phyloP scores from a whole-genome alignment of 2,888 invertebrate genomes.

The Diplolepis rosae region DNA sequence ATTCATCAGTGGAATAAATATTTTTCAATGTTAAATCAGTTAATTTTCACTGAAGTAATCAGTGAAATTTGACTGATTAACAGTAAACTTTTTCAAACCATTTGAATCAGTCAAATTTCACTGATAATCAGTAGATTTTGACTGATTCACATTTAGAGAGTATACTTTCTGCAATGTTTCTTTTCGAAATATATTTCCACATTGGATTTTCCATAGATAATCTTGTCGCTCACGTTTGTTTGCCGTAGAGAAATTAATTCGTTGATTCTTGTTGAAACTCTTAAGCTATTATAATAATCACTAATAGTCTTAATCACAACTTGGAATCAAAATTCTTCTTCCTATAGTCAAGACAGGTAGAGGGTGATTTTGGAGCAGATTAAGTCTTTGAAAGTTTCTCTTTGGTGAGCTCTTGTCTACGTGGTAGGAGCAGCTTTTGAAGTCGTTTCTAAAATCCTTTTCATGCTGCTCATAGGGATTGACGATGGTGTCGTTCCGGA shows the following conservation, averaged over 20 bases:
- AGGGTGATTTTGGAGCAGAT: constrained; percentile 25
- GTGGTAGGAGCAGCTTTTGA: background rate
- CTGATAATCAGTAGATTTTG: too few species aligned
- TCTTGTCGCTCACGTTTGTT: background rate
- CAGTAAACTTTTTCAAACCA: too few species aligned
- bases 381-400: constrained; percentile 28
- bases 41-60: too few species aligned
- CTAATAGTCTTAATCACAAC: constrained; percentile 13
- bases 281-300: constrained; percentile 10
- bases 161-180: constrained; percentile 11
- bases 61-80: too few species aligned
- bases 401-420: background rate
- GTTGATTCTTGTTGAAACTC: background rate
- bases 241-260: background rate
- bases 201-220: background rate
- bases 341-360: background rate
- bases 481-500: background rate
- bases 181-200: background rate
- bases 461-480: background rate
- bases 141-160: too few species aligned
- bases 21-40: too few species aligned
- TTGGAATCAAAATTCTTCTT: constrained; percentile 1
- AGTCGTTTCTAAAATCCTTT: background rate
- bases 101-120: too few species aligned
- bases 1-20: too few species aligned